A percentile compares a stretch with the other conserved stretches of the same genome.
Evolutionary conservation across 2,888 invertebrate genomes (phyloP).

Genomic region (Eustalomyia histrio): DNA sequence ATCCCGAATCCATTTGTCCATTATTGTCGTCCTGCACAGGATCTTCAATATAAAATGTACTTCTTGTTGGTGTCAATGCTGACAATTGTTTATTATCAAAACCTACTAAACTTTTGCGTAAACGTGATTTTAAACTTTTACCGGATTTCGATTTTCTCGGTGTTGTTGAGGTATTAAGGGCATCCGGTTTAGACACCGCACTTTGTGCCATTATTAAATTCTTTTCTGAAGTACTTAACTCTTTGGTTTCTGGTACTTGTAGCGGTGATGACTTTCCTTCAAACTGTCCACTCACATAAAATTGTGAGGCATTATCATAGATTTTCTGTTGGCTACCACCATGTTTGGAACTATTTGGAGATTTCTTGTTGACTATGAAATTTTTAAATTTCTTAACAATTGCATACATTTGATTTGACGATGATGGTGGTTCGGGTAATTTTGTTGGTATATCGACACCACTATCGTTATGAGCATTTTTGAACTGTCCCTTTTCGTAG

Average conservation of each 20-base stretch:
- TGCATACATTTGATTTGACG: slow-evolving; percentile 82
- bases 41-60: slow-evolving; percentile 87
- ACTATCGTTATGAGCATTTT: slow-evolving; percentile 80
- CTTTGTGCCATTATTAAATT: slow-evolving; percentile 73
- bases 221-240: slow-evolving; percentile 79
- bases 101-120: slow-evolving; percentile 81
- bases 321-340: slow-evolving; percentile 74
- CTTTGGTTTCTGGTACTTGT: slow-evolving; percentile 66
- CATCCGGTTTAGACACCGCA: slow-evolving; percentile 49
- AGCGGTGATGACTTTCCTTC: slow-evolving; percentile 66
- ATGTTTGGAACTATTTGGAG: slow-evolving; percentile 70
- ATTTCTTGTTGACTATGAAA: slow-evolving; percentile 81
- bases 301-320: slow-evolving; percentile 76
- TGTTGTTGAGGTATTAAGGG: slow-evolving; percentile 67
- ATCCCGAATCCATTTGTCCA: slow-evolving; percentile 84
- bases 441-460: slow-evolving; percentile 81
- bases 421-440: slow-evolving; percentile 82
- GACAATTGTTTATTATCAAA: slow-evolving; percentile 77
- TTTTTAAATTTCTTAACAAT: slow-evolving; percentile 85
- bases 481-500: slow-evolving; percentile 79
- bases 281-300: slow-evolving; percentile 70
- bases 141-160: slow-evolving; percentile 79
- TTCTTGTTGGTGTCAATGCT: slow-evolving; percentile 82
- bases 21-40: slow-evolving; percentile 81
- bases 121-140: slow-evolving; percentile 83